Evolutionary conservation across 2,888 invertebrate species (phyloP), one percentile per base, ranked within the genome.

Genomic region (Drosophila nigricruria): DNA sequence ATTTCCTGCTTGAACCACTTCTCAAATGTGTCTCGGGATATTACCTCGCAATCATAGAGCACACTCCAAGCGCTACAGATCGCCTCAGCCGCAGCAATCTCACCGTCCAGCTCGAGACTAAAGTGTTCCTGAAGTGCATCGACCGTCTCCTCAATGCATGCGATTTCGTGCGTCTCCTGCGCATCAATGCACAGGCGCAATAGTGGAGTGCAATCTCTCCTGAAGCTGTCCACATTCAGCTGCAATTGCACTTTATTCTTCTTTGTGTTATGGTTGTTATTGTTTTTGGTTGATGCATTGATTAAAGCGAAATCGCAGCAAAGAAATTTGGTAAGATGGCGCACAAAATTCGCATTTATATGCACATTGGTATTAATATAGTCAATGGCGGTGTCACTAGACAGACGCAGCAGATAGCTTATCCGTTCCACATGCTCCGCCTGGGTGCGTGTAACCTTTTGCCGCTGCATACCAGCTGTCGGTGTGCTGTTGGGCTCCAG

Each of bases 361-460:
- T 86, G 72, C 76, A 92, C 92, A 85, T 92, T 92, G 18, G 92
- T 92, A 62, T 83, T 91, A 10, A 92, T 91, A 65, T 92, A 92
- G 58, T 92, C 92, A 56, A 92, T 92, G 59, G 92, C 92, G 77
- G 91, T 83, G 72, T 92, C 90, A 50, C 90, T 86, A 52, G 81
- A 80, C 57, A 81, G 62, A 10, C 78, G 82, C 57, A 92, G 68
- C 63, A 92, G 74, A 65, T 81, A 74, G 63, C 90, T 82, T 36
- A 92, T 91, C 10, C 92, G 88, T 40, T 90, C 82, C 70, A 92
- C 84, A 65, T 91, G 88, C 36, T 92, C 89, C 16, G 38, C 56
- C 8, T 79, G 66, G 8, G 77, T 74, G 49, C 76, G 79, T 9
- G 70, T 62, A 16, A 69, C 54, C 58, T 74, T 79, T 9, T 78